A percentile compares a stretch with the other conserved stretches of the same genome.
phyloP scores from a whole-genome alignment of 2,888 invertebrate species.

The Stegophylla sp. region DNA sequence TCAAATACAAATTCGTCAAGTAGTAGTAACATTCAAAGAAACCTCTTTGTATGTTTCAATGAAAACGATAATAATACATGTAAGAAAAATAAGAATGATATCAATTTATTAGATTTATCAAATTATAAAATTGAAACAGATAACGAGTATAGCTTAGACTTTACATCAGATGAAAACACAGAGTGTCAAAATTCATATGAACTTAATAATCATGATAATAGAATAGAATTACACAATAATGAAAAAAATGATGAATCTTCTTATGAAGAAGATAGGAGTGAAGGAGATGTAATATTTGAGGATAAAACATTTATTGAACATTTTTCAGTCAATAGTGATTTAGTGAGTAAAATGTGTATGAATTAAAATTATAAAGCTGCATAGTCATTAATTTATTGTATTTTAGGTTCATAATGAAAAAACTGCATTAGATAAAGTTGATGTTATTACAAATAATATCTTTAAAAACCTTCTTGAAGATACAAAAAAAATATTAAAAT shows the following conservation, averaged over 20 bases:
- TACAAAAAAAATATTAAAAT: neutral
- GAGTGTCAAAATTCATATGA: neutral
- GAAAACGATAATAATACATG: neutral
- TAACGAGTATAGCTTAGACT: slow-evolving; percentile 32
- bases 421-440: neutral
- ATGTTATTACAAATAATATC: slow-evolving; percentile 42
- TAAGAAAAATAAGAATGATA: neutral
- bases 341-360: slow-evolving; percentile 10
- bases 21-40: neutral
- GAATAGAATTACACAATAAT: neutral
- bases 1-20: neutral
- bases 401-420: slow-evolving; percentile 34
- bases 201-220: slow-evolving; percentile 1
- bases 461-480: slow-evolving; percentile 34
- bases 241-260: slow-evolving; percentile 39
- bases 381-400: neutral
- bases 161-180: slow-evolving; percentile 21
- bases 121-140: slow-evolving; percentile 14
- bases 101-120: neutral
- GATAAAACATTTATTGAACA: slow-evolving; percentile 52
- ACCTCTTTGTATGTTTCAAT: neutral
- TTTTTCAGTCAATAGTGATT: neutral
- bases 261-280: slow-evolving; percentile 52
- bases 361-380: neutral
- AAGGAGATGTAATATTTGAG: slow-evolving; percentile 46